Conservation (phyloP, 2,113 vertebrate species). For the Oncorhynchus keta region DNA sequence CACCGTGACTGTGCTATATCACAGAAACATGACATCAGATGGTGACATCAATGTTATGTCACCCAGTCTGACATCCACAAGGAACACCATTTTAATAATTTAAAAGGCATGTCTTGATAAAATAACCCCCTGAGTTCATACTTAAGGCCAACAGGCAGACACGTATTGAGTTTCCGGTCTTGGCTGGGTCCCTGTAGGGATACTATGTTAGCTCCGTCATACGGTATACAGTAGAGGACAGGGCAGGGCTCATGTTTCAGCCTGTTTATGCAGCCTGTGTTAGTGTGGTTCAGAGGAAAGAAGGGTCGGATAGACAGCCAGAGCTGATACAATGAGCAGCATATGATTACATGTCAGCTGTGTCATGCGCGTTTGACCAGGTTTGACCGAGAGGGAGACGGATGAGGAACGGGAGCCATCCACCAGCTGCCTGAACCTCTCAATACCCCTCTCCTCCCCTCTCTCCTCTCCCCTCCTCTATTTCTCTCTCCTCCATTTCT, state of each 20-base stretch:
- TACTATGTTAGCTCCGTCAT: slow-evolving; percentile 47
- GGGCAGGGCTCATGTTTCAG: slow-evolving; percentile 56
- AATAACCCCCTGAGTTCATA: neutral
- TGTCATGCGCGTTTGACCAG: slow-evolving; percentile 64
- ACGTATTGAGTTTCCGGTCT: neutral
- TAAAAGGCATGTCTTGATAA: neutral
- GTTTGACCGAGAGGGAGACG: slow-evolving; percentile 53
- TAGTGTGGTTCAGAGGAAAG: slow-evolving; percentile 53
- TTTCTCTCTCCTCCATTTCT: neutral
- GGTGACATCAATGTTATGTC: too few relatives aligned
- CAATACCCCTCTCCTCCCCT: neutral
- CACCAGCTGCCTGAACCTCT: slow-evolving; percentile 48
- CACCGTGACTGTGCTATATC: neutral
- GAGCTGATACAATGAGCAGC: slow-evolving; percentile 56
- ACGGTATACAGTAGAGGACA: slow-evolving; percentile 22
- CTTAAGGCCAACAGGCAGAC: neutral
- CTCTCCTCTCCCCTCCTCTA: neutral
- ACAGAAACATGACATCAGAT: neutral
- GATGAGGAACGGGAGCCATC: slow-evolving; percentile 29
- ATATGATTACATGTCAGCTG: slow-evolving; percentile 68
- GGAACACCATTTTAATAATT: neutral
- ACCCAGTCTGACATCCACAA: too few relatives aligned
- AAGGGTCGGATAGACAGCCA: slow-evolving; percentile 55
- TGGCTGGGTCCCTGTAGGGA: neutral
- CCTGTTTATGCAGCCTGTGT: slow-evolving; percentile 28